phyloP scores from a whole-genome alignment of 2,113 vertebrate genomes.

The Opisthocomus hoazin region DNA sequence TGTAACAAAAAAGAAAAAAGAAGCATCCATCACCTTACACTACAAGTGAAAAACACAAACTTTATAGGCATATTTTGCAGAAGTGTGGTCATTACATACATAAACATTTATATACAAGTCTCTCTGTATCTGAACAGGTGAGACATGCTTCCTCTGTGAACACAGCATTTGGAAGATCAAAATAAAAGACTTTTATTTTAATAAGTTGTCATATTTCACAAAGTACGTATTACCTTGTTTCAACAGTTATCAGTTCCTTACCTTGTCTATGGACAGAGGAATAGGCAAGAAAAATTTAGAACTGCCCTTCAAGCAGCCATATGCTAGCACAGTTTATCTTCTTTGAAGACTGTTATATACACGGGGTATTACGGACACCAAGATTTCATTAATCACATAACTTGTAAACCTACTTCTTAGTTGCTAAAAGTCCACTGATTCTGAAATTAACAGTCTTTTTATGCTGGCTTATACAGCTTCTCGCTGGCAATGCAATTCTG shows the following conservation, averaged over 20 bases:
- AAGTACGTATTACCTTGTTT: neutral
- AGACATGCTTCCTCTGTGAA: neutral
- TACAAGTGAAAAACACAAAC: neutral
- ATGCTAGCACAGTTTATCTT: neutral
- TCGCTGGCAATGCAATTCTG: neutral
- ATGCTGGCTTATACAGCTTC: neutral
- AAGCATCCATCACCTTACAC: neutral
- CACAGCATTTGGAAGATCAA: neutral
- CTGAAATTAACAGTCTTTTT: neutral
- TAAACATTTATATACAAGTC: neutral
- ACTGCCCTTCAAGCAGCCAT: neutral
- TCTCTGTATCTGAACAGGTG: neutral
- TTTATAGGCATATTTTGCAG: neutral
- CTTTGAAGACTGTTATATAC: neutral
- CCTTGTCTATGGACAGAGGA: neutral
- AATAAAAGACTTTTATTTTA: neutral
- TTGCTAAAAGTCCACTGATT: neutral
- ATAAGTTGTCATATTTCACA: neutral
- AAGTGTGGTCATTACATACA: neutral
- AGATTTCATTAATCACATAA: neutral
- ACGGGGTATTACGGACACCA: neutral
- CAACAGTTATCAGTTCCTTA: neutral
- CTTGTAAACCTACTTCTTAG: neutral
- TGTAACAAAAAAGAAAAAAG: conserved; percentile 40
- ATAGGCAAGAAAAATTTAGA: neutral